phyloP scores from a whole-genome alignment of 2,797 vertebrate genomes.

The Eulemur mongoz region DNA sequence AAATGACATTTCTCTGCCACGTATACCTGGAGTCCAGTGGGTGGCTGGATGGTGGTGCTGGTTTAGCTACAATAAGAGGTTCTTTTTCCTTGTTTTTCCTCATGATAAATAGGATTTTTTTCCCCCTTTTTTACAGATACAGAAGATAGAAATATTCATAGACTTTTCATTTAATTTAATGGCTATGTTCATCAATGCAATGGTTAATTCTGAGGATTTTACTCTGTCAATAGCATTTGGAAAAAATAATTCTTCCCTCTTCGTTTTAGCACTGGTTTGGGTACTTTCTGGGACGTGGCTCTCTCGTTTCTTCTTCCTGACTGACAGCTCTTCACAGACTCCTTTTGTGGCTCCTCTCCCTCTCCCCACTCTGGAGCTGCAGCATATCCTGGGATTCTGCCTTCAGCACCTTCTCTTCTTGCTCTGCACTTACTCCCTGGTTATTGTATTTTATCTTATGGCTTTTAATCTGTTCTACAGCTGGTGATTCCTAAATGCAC shows the following conservation, averaged over 20 bases:
- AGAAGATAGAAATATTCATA: background rate
- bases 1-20: background rate
- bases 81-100: background rate
- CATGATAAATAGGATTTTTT: background rate
- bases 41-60: too few relatives aligned
- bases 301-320: background rate
- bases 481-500: background rate
- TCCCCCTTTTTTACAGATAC: background rate
- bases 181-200: background rate
- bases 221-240: too few relatives aligned
- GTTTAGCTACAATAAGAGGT: accelerated
- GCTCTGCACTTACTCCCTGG: too few relatives aligned
- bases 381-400: background rate
- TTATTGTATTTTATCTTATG: background rate
- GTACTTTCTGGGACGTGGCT: background rate
- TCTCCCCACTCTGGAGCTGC: background rate
- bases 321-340: background rate
- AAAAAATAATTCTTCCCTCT: background rate
- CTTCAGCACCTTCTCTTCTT: background rate
- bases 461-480: background rate
- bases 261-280: background rate
- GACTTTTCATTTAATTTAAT: background rate
- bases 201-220: background rate
- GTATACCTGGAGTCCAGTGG: too few relatives aligned
- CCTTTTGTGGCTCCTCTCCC: background rate